Percentiles rank a stretch among this genome's conserved stretches.
These are phyloP conservation scores for Adelognathus sp. DNA, from an alignment of 2,888 invertebrate genomes.

Conservation along the genomic window DNA sequence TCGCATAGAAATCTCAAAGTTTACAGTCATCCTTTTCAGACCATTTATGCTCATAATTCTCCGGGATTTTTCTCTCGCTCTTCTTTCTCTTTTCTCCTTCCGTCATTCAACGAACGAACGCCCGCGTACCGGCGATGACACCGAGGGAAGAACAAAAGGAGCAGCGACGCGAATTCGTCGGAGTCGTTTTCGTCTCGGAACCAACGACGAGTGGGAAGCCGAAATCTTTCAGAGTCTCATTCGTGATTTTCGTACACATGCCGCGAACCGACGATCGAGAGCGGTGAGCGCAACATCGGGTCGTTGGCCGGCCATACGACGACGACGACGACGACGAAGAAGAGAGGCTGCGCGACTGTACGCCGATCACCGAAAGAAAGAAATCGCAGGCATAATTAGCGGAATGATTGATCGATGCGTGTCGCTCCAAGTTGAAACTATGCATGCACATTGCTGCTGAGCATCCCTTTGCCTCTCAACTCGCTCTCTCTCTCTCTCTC, in stretches of 20 bases:
- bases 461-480: slow-evolving; percentile 21
- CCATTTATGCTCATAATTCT: not conserved
- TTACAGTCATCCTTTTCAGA: too few relatives aligned
- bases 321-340: slow-evolving; percentile 32
- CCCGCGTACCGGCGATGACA: not conserved
- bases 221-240: slow-evolving; percentile 17
- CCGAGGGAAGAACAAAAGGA: not conserved
- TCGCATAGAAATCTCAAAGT: too few relatives aligned
- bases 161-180: slow-evolving; percentile 9
- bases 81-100: not conserved
- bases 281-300: slow-evolving; percentile 54
- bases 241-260: slow-evolving; percentile 41
- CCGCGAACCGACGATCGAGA: slow-evolving; percentile 13
- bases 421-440: slow-evolving; percentile 70
- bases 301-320: slow-evolving; percentile 68
- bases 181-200: slow-evolving; percentile 43
- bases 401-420: slow-evolving; percentile 80
- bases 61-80: slow-evolving; percentile 33
- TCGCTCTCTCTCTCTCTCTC: slow-evolving; percentile 39
- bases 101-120: not conserved
- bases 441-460: slow-evolving; percentile 75
- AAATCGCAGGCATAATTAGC: slow-evolving; percentile 79
- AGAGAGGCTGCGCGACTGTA: slow-evolving; percentile 62
- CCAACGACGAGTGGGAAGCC: slow-evolving; percentile 65
- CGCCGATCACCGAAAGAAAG: slow-evolving; percentile 75